Percentiles rank a stretch among this genome's conserved stretches.
Evolutionary conservation across 2,113 vertebrate genomes (phyloP).

Genomic region (Chaetorhynchus papuensis): DNA sequence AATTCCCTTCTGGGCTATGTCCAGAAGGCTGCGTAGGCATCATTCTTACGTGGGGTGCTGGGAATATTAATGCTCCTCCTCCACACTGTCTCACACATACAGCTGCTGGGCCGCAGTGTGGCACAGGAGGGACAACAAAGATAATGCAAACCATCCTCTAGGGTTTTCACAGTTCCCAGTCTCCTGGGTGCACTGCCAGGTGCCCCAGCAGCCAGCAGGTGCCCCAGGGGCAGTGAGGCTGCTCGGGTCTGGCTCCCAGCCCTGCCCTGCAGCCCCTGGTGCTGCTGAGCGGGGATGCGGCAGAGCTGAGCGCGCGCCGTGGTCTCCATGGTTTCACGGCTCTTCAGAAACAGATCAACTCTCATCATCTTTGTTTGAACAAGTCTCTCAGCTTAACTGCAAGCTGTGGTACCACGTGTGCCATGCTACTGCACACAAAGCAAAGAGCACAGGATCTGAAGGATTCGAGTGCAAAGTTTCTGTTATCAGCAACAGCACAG

Average conservation of each 20-base stretch:
- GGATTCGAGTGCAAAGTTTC: neutral
- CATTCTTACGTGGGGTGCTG: fast-evolving
- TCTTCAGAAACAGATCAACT: neutral
- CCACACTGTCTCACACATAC: neutral
- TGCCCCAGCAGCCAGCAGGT: neutral
- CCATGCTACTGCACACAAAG: neutral
- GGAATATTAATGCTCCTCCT: neutral
- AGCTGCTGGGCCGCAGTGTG: neutral
- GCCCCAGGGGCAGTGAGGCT: fast-evolving
- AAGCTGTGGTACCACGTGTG: neutral
- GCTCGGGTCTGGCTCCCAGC: neutral
- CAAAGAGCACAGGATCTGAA: neutral
- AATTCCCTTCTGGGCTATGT: neutral
- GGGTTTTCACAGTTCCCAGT: neutral
- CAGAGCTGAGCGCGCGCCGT: neutral
- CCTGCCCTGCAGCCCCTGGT: neutral
- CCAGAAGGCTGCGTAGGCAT: neutral
- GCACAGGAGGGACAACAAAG: neutral
- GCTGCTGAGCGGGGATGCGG: neutral
- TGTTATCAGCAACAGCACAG: neutral
- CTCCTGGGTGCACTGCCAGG: neutral
- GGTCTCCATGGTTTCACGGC: conserved; percentile 23
- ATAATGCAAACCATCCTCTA: neutral
- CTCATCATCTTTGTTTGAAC: neutral
- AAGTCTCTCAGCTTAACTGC: neutral